Evolutionary conservation across 2,888 invertebrate species (phyloP).

Genomic region (Aphrophora alni): DNA sequence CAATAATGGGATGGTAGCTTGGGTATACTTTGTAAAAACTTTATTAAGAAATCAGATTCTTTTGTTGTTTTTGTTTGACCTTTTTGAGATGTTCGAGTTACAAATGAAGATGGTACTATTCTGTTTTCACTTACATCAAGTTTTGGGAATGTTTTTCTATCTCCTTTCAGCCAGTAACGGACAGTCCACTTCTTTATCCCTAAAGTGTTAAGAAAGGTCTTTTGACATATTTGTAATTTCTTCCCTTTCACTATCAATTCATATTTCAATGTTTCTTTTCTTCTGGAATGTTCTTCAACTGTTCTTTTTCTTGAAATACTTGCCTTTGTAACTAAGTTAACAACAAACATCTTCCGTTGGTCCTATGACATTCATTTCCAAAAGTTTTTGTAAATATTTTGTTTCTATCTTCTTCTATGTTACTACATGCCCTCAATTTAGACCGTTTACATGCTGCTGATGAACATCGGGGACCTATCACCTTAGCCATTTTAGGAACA

Average conservation of each 20-base stretch:
- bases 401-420: not conserved
- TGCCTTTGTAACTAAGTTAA: not conserved
- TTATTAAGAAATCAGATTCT: conserved; percentile 21
- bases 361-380: conserved; percentile 6
- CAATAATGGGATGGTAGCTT: conserved; percentile 24
- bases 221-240: not conserved
- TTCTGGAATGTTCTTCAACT: not conserved
- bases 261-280: not conserved
- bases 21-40: conserved; percentile 16
- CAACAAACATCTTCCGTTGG: not conserved
- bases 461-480: not conserved
- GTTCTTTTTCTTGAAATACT: conserved; percentile 6
- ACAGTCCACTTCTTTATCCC: conserved; percentile 10
- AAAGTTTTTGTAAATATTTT: not conserved
- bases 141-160: not conserved
- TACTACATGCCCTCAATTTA: not conserved
- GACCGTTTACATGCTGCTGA: not conserved
- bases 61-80: not conserved
- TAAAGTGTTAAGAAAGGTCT: conserved; percentile 3
- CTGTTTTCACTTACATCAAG: conserved; percentile 18
- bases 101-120: conserved; percentile 18
- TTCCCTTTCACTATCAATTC: not conserved
- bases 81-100: conserved; percentile 19
- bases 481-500: not conserved
- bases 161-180: not conserved